Evolutionary conservation across 2,797 vertebrate genomes (phyloP), one percentile per base, ranked within the genome.

Genomic region (Pangasius sanitwongsei): DNA sequence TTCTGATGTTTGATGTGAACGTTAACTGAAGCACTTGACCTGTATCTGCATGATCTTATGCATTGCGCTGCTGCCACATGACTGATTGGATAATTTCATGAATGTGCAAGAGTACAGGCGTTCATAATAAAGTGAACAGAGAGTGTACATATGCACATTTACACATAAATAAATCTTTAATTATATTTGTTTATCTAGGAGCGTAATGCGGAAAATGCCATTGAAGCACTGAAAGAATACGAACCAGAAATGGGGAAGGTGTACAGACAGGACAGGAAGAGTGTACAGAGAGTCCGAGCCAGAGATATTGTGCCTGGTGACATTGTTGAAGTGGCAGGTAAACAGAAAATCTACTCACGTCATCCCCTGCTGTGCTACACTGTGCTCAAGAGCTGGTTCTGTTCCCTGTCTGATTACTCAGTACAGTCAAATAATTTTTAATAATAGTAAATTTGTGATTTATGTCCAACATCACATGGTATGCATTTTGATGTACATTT

Each of bases 221-320:
- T 97, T 0, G 96, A 96, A 92, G 96, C 96, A 28, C 92, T 97
- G 65, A 97, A 97, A 92, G 95, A 97, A 91, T 97, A 97, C 2
- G 96, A 97, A 90, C 96, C 96, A 9, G 96, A 97, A 90, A 97
- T 97, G 96, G 96, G 95, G 1, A 97, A 96, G 86, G 96, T 96
- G 63, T 96, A 96, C 92, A 94, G 96, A 57, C 96, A 97, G 92
- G 96, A 97, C 94, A 95, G 93, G 92, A 96, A 96, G 92, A 96
- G 96, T 0, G 93, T 96, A 44, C 96, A 97, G 92, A 94, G 96
- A 84, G 93, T 97, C 90, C n/a, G 93, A 92, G 96, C 96, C 28
- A 91, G 95, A 82, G 96, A 97, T 85, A 96, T 97, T 3, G 96
- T 97, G 61, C 96, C 96, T 53, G 96, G 96, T 92, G 96, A 97